A percentile compares a stretch with the other conserved stretches of the same genome.
These are phyloP conservation scores for Alauda arvensis DNA, from an alignment of 2,797 vertebrate genomes.

Conservation along the genomic window DNA sequence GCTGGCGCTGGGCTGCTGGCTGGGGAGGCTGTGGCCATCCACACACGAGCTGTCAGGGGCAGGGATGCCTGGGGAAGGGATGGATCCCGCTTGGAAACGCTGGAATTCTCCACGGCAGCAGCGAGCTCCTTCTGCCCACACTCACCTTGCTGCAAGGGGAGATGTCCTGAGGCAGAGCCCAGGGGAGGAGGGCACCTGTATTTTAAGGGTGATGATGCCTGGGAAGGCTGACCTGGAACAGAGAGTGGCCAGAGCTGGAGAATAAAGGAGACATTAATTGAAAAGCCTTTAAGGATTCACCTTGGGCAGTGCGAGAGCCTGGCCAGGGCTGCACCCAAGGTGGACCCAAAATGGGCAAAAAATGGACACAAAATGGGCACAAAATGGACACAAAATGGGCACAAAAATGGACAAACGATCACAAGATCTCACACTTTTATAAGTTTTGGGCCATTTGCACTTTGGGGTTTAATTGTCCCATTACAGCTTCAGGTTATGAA, in stretches of 20 bases:
- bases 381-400: neutral
- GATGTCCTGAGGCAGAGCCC: neutral
- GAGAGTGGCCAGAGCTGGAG: neutral
- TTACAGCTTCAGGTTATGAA: accelerated
- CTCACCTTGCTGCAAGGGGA: neutral
- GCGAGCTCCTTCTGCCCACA: neutral
- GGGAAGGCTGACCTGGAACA: neutral
- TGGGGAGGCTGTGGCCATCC: neutral
- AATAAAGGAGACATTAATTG: neutral
- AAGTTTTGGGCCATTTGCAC: neutral
- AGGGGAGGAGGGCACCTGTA: no score
- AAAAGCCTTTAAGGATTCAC: neutral
- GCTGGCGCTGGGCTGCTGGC: accelerated
- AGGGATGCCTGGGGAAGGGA: accelerated
- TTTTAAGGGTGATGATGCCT: neutral
- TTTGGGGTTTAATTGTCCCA: neutral
- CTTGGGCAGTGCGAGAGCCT: neutral
- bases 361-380: no score
- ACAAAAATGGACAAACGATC: neutral
- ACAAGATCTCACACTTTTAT: neutral
- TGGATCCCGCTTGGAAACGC: neutral
- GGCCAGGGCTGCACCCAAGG: neutral
- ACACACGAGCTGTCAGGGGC: accelerated
- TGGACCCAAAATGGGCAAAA: neutral
- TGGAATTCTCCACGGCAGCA: neutral